Conservation (phyloP, 2,888 invertebrate species). For the Himalopsyche kuldschensis region DNA sequence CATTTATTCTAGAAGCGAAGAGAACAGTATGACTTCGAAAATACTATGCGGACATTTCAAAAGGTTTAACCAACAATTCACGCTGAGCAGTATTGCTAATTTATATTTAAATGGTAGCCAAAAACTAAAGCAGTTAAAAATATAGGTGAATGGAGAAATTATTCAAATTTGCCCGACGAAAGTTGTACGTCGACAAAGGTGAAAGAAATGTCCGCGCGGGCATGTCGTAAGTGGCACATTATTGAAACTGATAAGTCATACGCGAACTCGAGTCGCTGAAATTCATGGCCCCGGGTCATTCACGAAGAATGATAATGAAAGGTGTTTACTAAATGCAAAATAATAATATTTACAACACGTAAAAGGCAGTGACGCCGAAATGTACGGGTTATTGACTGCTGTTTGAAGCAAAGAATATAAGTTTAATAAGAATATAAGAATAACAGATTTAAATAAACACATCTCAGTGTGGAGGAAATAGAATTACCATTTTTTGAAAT, state of each 20-base stretch:
- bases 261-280: background rate
- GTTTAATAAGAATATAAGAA: no score
- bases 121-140: background rate
- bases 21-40: no score
- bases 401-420: no score
- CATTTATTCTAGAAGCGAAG: no score
- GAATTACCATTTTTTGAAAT: no score
- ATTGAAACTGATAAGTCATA: background rate
- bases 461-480: no score
- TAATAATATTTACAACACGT: background rate
- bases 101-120: no score
- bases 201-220: background rate
- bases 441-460: no score
- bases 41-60: no score
- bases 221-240: background rate
- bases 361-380: background rate
- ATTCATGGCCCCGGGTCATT: background rate
- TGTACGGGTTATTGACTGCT: background rate
- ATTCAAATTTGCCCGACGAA: background rate
- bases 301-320: background rate
- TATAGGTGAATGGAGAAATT: background rate
- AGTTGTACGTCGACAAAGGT: background rate
- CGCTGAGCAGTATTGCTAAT: no score
- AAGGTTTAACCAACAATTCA: no score
- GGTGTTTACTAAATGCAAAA: background rate